A percentile compares a stretch with the other conserved stretches of the same genome.
These are phyloP conservation scores for Tinamus major DNA, from an alignment of 2,797 vertebrate genomes.

Conservation along the genomic window DNA sequence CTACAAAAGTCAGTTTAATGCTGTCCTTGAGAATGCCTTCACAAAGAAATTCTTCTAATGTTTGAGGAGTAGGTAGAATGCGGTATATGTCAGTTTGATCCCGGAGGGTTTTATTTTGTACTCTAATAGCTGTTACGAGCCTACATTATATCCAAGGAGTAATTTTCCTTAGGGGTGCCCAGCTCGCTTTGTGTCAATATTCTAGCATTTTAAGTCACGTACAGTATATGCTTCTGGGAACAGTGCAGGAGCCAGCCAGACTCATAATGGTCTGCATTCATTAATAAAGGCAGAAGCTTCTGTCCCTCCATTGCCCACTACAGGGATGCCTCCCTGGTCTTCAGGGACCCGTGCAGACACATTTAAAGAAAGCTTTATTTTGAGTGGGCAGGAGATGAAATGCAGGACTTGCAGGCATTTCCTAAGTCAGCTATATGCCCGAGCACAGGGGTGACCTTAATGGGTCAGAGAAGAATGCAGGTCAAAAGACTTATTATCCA, in stretches of 20 bases:
- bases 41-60: slow-evolving; percentile 98
- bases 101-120: slow-evolving; percentile 97
- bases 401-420: slow-evolving; percentile 87
- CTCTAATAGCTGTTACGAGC: slow-evolving; percentile 99
- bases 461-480: slow-evolving; percentile 88
- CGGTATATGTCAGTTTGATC: slow-evolving; percentile 95
- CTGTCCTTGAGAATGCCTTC: slow-evolving; percentile 99
- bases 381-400: slow-evolving; percentile 89
- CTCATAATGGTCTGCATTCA: slow-evolving; percentile 99
- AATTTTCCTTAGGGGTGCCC: slow-evolving; percentile 97
- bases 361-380: slow-evolving; percentile 99
- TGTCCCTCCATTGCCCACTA: slow-evolving; percentile 94
- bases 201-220: slow-evolving; percentile 99
- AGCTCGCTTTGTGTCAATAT: slow-evolving; percentile 98
- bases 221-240: slow-evolving; percentile 98
- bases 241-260: slow-evolving; percentile 96
- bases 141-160: slow-evolving; percentile 99
- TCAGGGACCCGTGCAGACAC: slow-evolving; percentile 89
- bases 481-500: slow-evolving; percentile 98
- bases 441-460: slow-evolving; percentile 87
- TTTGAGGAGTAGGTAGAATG: slow-evolving; percentile 98
- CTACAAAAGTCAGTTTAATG: slow-evolving; percentile 96
- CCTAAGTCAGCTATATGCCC: slow-evolving; percentile 83
- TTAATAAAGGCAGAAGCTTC: slow-evolving; percentile 98
- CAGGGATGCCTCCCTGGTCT: slow-evolving; percentile 91